Evolutionary conservation across 2,113 vertebrate species (phyloP).

Genomic region (Mormoops blainvillei): DNA sequence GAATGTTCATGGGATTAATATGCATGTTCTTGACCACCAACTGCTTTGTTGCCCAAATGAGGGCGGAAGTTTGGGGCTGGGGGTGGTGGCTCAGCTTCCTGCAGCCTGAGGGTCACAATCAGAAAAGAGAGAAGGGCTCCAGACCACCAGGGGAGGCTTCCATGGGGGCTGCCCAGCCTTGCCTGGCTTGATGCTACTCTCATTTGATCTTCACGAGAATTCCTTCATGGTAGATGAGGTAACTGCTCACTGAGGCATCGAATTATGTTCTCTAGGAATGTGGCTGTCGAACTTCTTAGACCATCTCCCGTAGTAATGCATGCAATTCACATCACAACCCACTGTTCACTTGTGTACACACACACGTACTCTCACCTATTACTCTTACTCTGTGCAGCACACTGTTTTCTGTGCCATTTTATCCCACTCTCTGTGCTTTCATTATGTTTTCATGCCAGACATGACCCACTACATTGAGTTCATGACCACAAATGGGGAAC

Average conservation of each 20-base stretch:
- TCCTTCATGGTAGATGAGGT: not conserved
- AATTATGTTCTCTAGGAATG: not conserved
- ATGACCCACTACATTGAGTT: not conserved
- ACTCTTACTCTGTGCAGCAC: not conserved
- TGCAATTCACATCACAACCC: not conserved
- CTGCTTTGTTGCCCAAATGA: not conserved
- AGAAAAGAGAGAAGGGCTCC: not conserved
- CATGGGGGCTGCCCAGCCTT: not conserved
- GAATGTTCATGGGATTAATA: not conserved
- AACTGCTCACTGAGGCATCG: not conserved
- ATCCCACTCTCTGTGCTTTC: not conserved
- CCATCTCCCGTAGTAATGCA: fast-evolving
- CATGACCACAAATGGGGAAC: not conserved
- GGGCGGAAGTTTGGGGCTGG: not conserved
- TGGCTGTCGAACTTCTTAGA: not conserved
- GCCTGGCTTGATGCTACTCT: not conserved
- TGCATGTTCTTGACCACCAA: not conserved
- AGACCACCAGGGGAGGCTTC: not conserved
- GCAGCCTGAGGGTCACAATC: not conserved
- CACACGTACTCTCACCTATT: fast-evolving
- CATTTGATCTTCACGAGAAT: not conserved
- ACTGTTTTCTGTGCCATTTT: not conserved
- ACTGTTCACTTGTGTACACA: fast-evolving
- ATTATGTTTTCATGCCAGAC: not conserved
- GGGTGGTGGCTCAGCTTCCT: not conserved